Evolutionary conservation across 2,113 vertebrate genomes (phyloP).

Genomic region (Prionailurus viverrinus): DNA sequence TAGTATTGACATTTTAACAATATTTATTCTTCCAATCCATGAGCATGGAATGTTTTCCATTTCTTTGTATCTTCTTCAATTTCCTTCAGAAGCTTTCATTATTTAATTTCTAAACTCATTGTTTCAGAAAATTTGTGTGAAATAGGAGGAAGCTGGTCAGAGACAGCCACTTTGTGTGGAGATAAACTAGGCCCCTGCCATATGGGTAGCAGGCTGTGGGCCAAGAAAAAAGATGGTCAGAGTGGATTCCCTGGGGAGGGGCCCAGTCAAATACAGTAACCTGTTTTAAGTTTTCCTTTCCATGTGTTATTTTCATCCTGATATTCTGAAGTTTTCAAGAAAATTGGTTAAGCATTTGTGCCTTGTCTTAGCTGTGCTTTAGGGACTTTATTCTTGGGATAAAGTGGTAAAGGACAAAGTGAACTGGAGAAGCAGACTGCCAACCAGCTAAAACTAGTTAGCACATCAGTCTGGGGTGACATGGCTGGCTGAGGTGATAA

Average conservation of each 20-base stretch:
- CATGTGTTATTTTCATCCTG: not conserved
- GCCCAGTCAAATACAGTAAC: not conserved
- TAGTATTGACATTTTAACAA: too few relatives aligned
- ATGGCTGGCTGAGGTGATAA: not conserved
- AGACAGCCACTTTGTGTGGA: not conserved
- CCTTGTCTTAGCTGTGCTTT: not conserved
- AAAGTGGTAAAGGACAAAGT: not conserved
- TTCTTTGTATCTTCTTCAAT: too few relatives aligned
- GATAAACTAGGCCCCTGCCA: not conserved
- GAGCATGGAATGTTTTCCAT: too few relatives aligned
- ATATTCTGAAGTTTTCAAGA: not conserved
- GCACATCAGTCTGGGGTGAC: not conserved
- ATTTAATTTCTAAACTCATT: slow-evolving; percentile 55
- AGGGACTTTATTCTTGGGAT: not conserved
- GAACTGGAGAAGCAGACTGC: not conserved
- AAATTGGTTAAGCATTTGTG: not conserved
- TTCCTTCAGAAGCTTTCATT: not conserved
- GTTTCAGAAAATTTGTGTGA: slow-evolving; percentile 42
- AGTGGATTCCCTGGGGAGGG: not conserved
- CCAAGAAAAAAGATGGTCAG: slow-evolving; percentile 1
- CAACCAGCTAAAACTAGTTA: not conserved
- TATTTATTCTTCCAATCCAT: too few relatives aligned
- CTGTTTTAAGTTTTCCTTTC: slow-evolving; percentile 31
- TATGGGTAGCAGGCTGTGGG: not conserved
- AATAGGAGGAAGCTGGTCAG: not conserved